Conservation (phyloP, 1,140 invertebrate genomes). For the Leptinotarsa undecemlineata region DNA sequence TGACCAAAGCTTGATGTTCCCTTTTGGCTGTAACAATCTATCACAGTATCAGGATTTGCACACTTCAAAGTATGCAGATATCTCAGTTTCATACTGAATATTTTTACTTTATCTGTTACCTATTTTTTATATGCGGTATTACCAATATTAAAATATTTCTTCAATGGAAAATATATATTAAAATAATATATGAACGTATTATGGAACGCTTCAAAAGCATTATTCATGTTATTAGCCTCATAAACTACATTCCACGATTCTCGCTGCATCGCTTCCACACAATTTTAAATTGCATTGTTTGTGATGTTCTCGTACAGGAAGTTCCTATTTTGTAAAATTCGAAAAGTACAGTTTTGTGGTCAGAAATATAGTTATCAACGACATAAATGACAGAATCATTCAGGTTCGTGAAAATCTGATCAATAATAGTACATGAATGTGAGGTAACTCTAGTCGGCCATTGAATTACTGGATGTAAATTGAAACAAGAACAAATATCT, state of each 20-base stretch:
- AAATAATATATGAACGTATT: no score
- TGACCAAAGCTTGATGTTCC: no score
- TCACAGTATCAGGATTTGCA: no score
- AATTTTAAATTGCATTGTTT: no score
- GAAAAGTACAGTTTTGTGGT: not conserved
- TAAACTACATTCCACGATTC: not conserved
- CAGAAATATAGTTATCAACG: constrained; percentile 12
- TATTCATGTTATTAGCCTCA: not conserved
- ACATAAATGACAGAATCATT: not conserved
- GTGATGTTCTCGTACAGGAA: not conserved
- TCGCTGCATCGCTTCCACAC: not conserved
- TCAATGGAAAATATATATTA: no score
- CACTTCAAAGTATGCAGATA: no score
- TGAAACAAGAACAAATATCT: not conserved
- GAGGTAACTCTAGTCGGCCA: constrained; percentile 5
- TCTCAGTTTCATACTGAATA: no score
- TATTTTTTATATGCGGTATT: no score
- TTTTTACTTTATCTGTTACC: no score
- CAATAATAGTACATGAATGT: constrained; percentile 7
- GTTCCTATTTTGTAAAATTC: constrained; percentile 1
- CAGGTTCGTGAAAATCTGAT: constrained; percentile 9
- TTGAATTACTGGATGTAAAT: not conserved
- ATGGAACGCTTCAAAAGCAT: no score
- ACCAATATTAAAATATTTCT: no score
- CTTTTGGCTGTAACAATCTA: no score